A percentile compares a stretch with the other conserved stretches of the same genome.
Evolutionary conservation across 30 jellyfish, hydroid and myxozoan species (phyloP).

Genomic region (Turritopsis rubra): DNA sequence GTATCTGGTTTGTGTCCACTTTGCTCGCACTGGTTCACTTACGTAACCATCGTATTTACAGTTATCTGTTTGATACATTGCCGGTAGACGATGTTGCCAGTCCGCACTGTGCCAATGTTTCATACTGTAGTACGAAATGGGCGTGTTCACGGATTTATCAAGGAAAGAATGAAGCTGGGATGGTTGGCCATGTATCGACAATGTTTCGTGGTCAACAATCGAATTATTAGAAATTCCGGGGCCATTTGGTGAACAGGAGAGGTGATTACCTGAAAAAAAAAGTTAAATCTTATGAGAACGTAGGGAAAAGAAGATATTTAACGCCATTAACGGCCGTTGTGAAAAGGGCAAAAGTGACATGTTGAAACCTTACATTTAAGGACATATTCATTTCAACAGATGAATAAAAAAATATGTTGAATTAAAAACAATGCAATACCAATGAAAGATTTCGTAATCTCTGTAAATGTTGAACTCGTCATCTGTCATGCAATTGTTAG

Average conservation of each 20-base stretch:
- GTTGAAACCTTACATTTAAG: no score
- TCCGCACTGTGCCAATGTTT: conserved; percentile 3
- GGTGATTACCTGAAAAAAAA: background rate
- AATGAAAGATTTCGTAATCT: background rate
- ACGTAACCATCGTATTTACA: background rate
- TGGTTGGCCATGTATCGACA: background rate
- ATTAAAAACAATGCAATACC: background rate
- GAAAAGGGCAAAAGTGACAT: no score
- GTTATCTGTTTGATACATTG: background rate
- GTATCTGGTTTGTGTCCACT: background rate
- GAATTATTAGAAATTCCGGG: no score
- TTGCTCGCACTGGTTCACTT: conserved; percentile 5
- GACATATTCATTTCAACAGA: background rate
- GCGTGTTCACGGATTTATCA: conserved; percentile 10
- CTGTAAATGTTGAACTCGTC: background rate
- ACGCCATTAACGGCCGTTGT: no score
- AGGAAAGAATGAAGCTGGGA: background rate
- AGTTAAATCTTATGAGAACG: background rate
- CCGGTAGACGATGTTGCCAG: background rate
- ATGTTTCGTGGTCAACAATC: no score
- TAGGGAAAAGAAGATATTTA: no score
- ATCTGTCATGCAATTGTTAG: background rate
- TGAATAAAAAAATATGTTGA: background rate
- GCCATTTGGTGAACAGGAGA: background rate
- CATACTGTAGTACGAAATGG: background rate